Conservation (phyloP, 2,113 vertebrate genomes). For the Neogale vison region DNA sequence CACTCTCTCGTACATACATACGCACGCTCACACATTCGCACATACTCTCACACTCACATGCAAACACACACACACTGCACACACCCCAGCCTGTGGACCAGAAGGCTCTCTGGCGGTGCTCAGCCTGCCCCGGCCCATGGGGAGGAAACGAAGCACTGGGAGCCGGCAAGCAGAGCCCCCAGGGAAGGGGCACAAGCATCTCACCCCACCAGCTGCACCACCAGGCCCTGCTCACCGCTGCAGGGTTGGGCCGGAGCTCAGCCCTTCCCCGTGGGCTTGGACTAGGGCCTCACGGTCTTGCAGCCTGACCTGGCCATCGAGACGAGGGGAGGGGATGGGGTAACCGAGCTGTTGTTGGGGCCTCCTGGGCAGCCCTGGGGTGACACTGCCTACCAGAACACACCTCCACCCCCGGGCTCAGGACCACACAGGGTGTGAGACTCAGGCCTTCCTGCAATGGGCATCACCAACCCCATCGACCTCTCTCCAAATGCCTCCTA, state of each 20-base stretch:
- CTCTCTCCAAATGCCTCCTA: not conserved
- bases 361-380: not conserved
- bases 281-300: not conserved
- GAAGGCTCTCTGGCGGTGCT: not conserved
- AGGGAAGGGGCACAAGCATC: no score
- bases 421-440: rapidly evolving
- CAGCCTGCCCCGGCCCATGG: rapidly evolving
- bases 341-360: rapidly evolving
- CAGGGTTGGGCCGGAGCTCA: rapidly evolving
- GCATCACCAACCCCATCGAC: not conserved
- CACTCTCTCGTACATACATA: not conserved
- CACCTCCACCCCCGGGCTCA: not conserved
- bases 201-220: not conserved
- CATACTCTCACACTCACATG: not conserved
- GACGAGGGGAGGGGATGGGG: rapidly evolving
- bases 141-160: no score
- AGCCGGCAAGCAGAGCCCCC: not conserved
- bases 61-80: no score
- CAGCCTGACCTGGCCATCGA: not conserved
- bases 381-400: not conserved
- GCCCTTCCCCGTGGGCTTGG: not conserved
- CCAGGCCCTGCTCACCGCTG: not conserved
- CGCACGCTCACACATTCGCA: not conserved
- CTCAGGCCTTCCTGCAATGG: no score
- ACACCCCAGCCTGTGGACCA: not conserved